Evolutionary conservation across 2,797 vertebrate genomes (phyloP), one percentile per base, ranked within the genome.

Genomic region (Tiaroga cobitis): DNA sequence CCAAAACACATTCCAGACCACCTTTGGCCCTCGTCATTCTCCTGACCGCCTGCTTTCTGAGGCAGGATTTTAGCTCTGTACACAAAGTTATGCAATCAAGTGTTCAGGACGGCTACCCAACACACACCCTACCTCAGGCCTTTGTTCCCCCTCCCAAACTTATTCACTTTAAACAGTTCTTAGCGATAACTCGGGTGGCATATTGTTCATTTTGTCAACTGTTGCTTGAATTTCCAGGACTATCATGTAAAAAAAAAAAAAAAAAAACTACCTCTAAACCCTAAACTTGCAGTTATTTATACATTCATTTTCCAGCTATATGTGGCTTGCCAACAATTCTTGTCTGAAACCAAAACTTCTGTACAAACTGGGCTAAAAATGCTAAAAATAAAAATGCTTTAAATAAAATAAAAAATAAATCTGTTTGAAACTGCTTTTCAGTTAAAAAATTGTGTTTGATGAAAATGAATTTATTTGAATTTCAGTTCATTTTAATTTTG

Each of bases 1-100:
- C 41, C 87, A 84, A 82, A 85, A 81, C 69, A 79, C 87, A 85
- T 88, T 87, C 88, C 84, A 79, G 84, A 89, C 91, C 87, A 84
- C 88, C 86, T 88, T 81, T 88, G 80, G 78, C 85, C 86, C 68
- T 39, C 83, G 80, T 81, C 88, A 87, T 89, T 90, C 88, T 91
- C 89, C 84, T 7, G 61, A 74, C 77, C n/a, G 54, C 54, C 24
- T 80, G 74, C 72, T 85, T 79, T 73, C 37, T 59, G 51, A 43
- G 51, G 46, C 84, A 49, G 81, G 77, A 70, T 63, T 87, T 81
- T 80, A 59, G 77, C 79, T 73, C 69, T 46, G 39, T 80, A 83
- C 70, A 83, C 72, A 85, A 26, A 63, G 80, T 88, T 90, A 88
- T 63, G 83, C 82, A 91, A 89, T 83, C 61, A 73, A 51, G 74